These are phyloP conservation scores for Tipula unca DNA, from an alignment of 2,888 invertebrate species.

Conservation along the genomic window DNA sequence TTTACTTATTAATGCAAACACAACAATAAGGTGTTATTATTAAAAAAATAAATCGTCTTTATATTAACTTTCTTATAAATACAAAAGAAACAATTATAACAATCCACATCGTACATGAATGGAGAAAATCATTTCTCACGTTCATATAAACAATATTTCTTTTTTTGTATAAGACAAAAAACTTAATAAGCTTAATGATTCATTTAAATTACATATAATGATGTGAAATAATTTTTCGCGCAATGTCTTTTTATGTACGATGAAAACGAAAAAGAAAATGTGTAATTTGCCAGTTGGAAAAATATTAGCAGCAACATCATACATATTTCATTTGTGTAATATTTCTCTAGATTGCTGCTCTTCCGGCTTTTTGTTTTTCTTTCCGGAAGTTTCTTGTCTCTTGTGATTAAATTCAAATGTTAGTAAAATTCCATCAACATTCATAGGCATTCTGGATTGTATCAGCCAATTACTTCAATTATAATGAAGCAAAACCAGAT, in stretches of 20 bases:
- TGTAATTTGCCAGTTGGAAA: background rate
- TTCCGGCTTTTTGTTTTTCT: background rate
- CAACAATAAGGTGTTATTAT: constrained; percentile 8
- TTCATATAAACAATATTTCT: background rate
- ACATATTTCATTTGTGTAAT: background rate
- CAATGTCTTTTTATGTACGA: background rate
- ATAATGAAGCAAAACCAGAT: too few relatives aligned
- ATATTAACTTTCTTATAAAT: background rate
- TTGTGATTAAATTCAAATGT: background rate
- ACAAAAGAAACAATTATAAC: background rate
- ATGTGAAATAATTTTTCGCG: background rate
- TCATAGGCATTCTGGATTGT: too few relatives aligned
- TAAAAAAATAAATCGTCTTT: background rate
- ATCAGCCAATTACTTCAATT: too few relatives aligned
- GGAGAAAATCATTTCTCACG: background rate
- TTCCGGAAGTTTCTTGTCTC: background rate
- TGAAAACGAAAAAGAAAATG: background rate
- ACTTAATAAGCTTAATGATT: background rate
- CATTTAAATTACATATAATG: background rate
- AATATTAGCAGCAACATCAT: background rate
- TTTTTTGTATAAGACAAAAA: background rate
- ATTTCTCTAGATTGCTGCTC: background rate
- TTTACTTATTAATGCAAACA: background rate
- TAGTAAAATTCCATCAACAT: background rate
- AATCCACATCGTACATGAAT: background rate